A percentile compares a stretch with the other conserved stretches of the same genome.
These are phyloP conservation scores for Epinotia brunnichana DNA, from an alignment of 2,888 invertebrate genomes.

Conservation along the genomic window DNA sequence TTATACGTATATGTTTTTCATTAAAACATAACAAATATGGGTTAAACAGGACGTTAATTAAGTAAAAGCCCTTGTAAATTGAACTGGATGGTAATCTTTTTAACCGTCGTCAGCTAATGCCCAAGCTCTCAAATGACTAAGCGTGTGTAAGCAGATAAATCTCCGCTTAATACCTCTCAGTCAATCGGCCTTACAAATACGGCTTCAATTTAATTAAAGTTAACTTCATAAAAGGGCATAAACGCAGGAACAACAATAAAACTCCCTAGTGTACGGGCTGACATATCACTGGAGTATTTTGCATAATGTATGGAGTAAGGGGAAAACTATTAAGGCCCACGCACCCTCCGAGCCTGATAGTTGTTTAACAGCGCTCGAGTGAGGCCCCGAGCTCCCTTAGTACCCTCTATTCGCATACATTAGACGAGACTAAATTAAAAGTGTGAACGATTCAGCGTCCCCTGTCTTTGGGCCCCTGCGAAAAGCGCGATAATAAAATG, in stretches of 20 bases:
- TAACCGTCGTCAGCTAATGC: conserved; percentile 46
- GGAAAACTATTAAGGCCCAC: conserved; percentile 80
- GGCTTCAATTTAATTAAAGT: conserved; percentile 83
- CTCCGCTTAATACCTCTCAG: conserved; percentile 77
- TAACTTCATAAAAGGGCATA: conserved; percentile 82
- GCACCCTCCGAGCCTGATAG: conserved; percentile 77
- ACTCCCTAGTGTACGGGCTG: conserved; percentile 80
- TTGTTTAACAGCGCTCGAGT: conserved; percentile 76
- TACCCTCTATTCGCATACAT: conserved; percentile 75
- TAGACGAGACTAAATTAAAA: conserved; percentile 83
- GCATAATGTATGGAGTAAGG: conserved; percentile 82
- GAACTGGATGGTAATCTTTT: conserved; percentile 41
- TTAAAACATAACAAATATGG: neutral
- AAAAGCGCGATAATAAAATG: conserved; percentile 74
- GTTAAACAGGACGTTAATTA: conserved; percentile 19
- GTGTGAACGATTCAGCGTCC: conserved; percentile 75
- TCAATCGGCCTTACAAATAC: conserved; percentile 80
- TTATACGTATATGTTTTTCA: neutral
- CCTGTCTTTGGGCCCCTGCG: conserved; percentile 55
- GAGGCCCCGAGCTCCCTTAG: conserved; percentile 57
- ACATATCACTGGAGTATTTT: conserved; percentile 82
- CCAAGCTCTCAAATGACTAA: conserved; percentile 52
- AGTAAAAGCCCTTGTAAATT: conserved; percentile 29
- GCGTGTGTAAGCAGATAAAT: conserved; percentile 74
- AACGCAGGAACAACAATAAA: conserved; percentile 81